These are phyloP conservation scores for Thermophis baileyi DNA, from an alignment of 2,113 vertebrate genomes.

Conservation along the genomic window DNA sequence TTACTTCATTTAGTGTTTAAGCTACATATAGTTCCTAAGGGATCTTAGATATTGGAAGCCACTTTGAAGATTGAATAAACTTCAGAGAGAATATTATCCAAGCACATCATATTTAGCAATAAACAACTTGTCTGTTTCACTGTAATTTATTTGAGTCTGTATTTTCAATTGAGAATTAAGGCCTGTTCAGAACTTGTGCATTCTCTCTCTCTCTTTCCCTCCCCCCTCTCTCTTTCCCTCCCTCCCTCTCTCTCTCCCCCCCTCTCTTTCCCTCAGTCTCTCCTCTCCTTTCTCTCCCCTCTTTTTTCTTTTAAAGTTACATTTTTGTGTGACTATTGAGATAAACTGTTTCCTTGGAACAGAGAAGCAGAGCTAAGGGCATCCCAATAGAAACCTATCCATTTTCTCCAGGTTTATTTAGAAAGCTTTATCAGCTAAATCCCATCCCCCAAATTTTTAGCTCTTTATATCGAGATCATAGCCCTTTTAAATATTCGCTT, in stretches of 20 bases:
- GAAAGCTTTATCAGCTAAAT: background rate
- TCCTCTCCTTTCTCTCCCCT: background rate
- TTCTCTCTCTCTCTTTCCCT: background rate
- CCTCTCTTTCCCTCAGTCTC: no score
- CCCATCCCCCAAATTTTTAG: background rate
- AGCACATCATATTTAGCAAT: background rate
- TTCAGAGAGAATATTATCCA: background rate
- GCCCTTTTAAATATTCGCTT: background rate
- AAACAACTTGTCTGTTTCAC: background rate
- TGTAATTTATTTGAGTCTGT: background rate
- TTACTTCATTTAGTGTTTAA: background rate
- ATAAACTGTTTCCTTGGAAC: background rate
- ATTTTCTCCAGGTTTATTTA: background rate
- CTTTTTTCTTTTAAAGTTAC: background rate
- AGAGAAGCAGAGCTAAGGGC: background rate
- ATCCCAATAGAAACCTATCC: background rate
- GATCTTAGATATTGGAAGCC: background rate
- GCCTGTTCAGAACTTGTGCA: background rate
- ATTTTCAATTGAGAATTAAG: background rate
- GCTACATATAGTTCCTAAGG: background rate
- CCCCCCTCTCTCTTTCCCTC: background rate
- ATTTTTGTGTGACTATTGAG: background rate
- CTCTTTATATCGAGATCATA: background rate
- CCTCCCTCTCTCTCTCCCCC: background rate
- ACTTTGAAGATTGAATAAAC: background rate